Evolutionary conservation across 2,797 vertebrate species (phyloP).

Genomic region (Typhlichthys eigenmanni): DNA sequence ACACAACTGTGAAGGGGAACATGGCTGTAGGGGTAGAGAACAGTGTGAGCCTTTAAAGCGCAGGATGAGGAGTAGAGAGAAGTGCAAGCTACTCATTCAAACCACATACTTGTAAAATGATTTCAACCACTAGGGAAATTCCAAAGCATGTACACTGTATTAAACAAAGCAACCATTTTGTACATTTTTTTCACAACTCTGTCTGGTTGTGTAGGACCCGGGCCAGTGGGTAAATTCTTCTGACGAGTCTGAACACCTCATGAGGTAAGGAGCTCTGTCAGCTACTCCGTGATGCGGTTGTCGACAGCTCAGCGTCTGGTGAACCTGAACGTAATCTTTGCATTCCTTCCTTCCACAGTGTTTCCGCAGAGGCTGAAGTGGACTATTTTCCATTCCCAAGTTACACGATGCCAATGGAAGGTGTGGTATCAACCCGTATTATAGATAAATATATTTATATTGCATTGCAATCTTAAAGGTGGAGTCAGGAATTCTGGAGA

Average conservation of each 20-base stretch:
- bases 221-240: conserved; percentile 62
- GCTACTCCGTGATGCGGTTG: neutral
- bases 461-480: too few relatives aligned
- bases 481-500: too few relatives aligned
- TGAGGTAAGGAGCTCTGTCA: conserved; percentile 62
- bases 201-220: conserved; percentile 40
- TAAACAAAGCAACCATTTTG: too few relatives aligned
- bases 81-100: too few relatives aligned
- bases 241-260: conserved; percentile 70
- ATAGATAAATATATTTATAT: neutral
- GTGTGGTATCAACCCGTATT: conserved; percentile 36
- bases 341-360: conserved; percentile 42
- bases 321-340: neutral
- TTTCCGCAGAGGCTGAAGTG: conserved; percentile 32
- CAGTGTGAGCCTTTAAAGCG: too few relatives aligned
- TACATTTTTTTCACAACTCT: neutral
- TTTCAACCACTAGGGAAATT: too few relatives aligned
- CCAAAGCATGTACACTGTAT: too few relatives aligned
- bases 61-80: too few relatives aligned
- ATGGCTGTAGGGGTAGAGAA: too few relatives aligned
- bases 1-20: too few relatives aligned
- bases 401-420: conserved; percentile 56
- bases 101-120: too few relatives aligned
- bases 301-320: neutral
- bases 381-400: conserved; percentile 30